These are phyloP conservation scores for Cerastoderma edule DNA, from an alignment of 2,888 invertebrate species.

Conservation along the genomic window DNA sequence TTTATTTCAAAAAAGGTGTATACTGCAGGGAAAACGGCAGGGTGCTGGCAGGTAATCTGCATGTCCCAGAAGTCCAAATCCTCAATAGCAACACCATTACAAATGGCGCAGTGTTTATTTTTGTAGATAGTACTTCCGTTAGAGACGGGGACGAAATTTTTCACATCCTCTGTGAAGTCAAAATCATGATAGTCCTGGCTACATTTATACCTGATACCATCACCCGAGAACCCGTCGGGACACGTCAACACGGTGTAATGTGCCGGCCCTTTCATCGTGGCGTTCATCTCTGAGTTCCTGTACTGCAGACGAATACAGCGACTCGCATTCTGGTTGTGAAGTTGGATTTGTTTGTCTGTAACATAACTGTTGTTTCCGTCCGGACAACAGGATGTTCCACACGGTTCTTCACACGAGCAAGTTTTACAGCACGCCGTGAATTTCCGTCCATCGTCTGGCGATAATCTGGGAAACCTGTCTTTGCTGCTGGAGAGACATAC, in stretches of 20 bases:
- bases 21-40: not conserved
- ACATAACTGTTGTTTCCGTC: constrained; percentile 6
- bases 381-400: constrained; percentile 20
- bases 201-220: not conserved
- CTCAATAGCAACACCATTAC: not conserved
- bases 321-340: not conserved
- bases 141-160: not conserved
- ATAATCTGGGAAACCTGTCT: too few species aligned
- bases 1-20: not conserved
- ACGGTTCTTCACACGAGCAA: constrained; percentile 2
- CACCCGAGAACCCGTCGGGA: not conserved
- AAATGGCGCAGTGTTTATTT: constrained; percentile 20
- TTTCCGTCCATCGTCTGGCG: too few species aligned
- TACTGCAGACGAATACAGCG: not conserved
- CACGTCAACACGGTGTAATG: not conserved
- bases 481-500: not conserved
- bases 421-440: not conserved
- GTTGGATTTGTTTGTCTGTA: not conserved
- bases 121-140: not conserved
- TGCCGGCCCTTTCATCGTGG: not conserved
- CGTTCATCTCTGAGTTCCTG: not conserved
- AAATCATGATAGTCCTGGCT: constrained; percentile 14
- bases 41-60: constrained; percentile 4
- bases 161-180: not conserved
- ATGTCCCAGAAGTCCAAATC: constrained; percentile 1